These are phyloP conservation scores for Erinaceus europaeus DNA, from an alignment of 2,113 vertebrate genomes.

Conservation along the genomic window DNA sequence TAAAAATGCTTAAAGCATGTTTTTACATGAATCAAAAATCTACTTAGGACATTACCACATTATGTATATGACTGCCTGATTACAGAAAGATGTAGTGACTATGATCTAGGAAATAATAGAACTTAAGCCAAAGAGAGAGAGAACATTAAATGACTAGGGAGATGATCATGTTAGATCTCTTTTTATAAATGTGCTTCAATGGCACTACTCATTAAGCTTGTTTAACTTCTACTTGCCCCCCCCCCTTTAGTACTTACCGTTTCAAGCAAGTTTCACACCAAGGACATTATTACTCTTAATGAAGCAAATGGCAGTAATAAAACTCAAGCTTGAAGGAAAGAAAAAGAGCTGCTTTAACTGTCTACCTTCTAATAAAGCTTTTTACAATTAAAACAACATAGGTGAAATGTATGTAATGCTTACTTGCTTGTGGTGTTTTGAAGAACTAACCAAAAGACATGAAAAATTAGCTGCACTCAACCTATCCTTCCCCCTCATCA, in stretches of 20 bases:
- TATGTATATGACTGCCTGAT: not conserved
- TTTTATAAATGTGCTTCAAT: not conserved
- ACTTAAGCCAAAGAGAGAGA: not conserved
- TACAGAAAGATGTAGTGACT: slow-evolving; percentile 9
- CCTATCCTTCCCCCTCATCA: slow-evolving; percentile 32
- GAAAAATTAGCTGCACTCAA: slow-evolving; percentile 40
- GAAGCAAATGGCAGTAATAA: slow-evolving; percentile 71
- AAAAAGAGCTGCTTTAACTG: slow-evolving; percentile 26
- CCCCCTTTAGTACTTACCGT: slow-evolving; percentile 56
- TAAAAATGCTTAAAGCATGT: slow-evolving; percentile 26
- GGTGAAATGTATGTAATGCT: not conserved
- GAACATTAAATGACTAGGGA: not conserved
- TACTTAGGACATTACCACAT: not conserved
- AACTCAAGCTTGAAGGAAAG: slow-evolving; percentile 40
- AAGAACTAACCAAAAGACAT: slow-evolving; percentile 23
- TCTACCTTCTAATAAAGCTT: slow-evolving; percentile 38
- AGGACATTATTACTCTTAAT: slow-evolving; percentile 68
- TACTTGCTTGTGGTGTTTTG: not conserved
- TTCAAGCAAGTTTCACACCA: slow-evolving; percentile 63
- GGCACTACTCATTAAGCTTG: slow-evolving; percentile 20
- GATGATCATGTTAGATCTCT: not conserved
- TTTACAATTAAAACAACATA: slow-evolving; percentile 17
- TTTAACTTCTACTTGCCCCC: slow-evolving; percentile 45
- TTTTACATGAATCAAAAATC: slow-evolving; percentile 14
- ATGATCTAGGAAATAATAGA: not conserved